Percentiles rank a stretch among this genome's conserved stretches.
Evolutionary conservation across 2,797 vertebrate genomes (phyloP).

Genomic region (Falco naumanni): DNA sequence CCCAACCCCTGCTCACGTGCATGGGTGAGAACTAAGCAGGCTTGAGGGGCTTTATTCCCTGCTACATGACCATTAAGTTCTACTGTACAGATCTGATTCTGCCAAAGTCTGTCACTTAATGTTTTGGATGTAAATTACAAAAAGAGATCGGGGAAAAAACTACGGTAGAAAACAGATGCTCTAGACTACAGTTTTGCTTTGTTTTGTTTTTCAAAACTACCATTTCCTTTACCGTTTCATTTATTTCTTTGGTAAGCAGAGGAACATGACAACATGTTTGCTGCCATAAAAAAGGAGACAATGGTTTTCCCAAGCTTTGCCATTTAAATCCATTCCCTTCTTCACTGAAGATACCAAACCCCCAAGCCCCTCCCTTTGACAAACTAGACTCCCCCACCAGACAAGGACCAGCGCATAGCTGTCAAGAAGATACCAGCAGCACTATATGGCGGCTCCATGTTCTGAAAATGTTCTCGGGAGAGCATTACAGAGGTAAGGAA

Average conservation of each 20-base stretch:
- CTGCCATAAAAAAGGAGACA: not conserved
- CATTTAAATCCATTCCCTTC: not conserved
- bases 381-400: not conserved
- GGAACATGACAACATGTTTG: not conserved
- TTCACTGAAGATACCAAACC: not conserved
- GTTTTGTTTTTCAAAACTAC: not conserved
- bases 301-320: not conserved
- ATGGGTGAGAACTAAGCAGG: slow-evolving; percentile 35
- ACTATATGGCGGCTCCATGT: rapidly evolving
- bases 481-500: not conserved
- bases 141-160: slow-evolving; percentile 23
- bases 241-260: slow-evolving; percentile 17
- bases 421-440: not conserved
- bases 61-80: slow-evolving; percentile 41
- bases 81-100: not conserved
- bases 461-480: not conserved
- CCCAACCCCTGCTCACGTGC: slow-evolving; percentile 22
- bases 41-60: slow-evolving; percentile 51
- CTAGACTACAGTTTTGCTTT: not conserved
- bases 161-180: slow-evolving; percentile 47
- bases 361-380: not conserved
- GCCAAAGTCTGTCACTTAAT: slow-evolving; percentile 55
- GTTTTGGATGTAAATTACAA: slow-evolving; percentile 28
- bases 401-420: not conserved
- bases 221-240: not conserved